Percentiles rank a stretch among this genome's conserved stretches.
Evolutionary conservation across 2,888 invertebrate species (phyloP).

Genomic region (Aleiodes testaceus): DNA sequence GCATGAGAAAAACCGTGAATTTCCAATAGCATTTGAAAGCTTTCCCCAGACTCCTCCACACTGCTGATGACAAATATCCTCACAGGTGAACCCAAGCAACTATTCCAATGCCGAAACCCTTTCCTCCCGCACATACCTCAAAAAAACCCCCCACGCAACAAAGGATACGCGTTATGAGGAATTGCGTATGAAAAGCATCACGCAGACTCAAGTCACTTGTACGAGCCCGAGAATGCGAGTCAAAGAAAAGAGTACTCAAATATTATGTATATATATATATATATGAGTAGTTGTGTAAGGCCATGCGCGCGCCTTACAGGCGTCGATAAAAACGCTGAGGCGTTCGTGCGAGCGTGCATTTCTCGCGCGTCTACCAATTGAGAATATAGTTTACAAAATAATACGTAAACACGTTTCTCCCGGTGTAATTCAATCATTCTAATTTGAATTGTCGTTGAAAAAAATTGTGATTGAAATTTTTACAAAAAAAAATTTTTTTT

Average conservation of each 20-base stretch:
- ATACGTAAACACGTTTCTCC: not conserved
- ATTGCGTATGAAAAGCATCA: conserved; percentile 28
- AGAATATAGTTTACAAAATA: not conserved
- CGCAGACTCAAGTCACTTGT: conserved; percentile 35
- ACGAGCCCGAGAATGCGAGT: conserved; percentile 4
- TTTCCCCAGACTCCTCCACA: not conserved
- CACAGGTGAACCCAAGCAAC: not conserved
- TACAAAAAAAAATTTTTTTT: too few species aligned
- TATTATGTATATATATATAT: conserved; percentile 38
- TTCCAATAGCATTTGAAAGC: conserved; percentile 33
- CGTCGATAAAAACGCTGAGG: conserved; percentile 68
- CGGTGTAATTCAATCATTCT: too few species aligned
- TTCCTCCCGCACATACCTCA: conserved; percentile 20
- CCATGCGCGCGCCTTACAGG: conserved; percentile 54
- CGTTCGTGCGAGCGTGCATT: conserved; percentile 63
- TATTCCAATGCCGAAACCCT: conserved; percentile 29
- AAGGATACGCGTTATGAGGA: not conserved
- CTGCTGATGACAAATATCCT: conserved; percentile 25
- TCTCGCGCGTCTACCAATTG: conserved; percentile 62
- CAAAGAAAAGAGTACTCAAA: conserved; percentile 43
- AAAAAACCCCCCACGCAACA: conserved; percentile 10
- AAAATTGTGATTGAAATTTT: too few species aligned
- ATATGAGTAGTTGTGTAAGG: conserved; percentile 39
- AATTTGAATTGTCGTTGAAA: not conserved
- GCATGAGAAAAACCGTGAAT: not conserved